Evolutionary conservation across 2,113 vertebrate genomes (phyloP).

Genomic region (Lamprologus lemairii): DNA sequence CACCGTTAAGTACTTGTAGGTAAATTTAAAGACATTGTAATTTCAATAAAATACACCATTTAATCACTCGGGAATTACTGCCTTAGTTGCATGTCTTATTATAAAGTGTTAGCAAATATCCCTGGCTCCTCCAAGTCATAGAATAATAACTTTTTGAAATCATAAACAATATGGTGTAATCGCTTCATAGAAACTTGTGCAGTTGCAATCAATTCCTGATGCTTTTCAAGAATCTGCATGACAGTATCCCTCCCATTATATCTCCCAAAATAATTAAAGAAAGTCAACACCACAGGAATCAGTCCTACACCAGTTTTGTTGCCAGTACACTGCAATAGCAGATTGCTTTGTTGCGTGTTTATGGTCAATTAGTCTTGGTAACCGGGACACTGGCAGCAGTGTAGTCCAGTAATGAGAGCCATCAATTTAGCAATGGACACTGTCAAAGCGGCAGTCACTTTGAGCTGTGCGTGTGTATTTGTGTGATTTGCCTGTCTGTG

Average conservation of each 20-base stretch:
- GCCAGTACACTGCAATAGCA: background rate
- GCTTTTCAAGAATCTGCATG: background rate
- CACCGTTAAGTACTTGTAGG: background rate
- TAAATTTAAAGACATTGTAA: background rate
- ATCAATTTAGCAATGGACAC: constrained; percentile 35
- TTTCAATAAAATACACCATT: background rate
- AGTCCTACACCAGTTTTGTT: background rate
- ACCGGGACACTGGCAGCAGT: constrained; percentile 11
- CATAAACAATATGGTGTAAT: background rate
- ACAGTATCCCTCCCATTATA: background rate
- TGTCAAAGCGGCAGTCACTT: constrained; percentile 11
- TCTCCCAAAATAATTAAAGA: background rate
- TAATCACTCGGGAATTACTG: background rate
- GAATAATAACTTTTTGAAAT: background rate
- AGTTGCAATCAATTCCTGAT: background rate
- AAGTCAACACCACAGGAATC: background rate
- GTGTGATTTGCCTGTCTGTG: background rate
- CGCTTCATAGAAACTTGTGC: too few relatives aligned
- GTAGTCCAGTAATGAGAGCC: constrained; percentile 36
- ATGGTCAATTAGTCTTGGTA: constrained; percentile 41
- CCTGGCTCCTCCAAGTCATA: background rate
- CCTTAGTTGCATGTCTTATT: background rate
- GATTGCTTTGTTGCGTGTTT: constrained; percentile 40
- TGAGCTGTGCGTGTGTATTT: background rate
- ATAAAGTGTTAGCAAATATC: background rate